Percentiles rank a stretch among this genome's conserved stretches.
Conservation (phyloP, 2,113 vertebrate species). For the Xiphophorus maculatus region DNA sequence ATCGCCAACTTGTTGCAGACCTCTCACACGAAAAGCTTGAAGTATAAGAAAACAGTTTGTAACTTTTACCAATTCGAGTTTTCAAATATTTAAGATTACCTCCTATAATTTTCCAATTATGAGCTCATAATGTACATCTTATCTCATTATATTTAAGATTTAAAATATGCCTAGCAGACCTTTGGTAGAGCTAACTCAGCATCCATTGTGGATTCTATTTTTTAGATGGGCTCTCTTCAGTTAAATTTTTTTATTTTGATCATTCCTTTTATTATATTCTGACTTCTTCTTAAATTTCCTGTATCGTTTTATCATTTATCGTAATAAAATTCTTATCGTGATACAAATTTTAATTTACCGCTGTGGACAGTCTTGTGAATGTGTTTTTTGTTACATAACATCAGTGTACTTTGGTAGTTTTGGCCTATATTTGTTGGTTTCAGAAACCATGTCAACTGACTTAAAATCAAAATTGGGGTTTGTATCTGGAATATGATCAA, state of each 20-base stretch:
- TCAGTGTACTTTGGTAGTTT: not conserved
- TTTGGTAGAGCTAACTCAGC: not conserved
- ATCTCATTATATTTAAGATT: too few species aligned
- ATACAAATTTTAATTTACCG: too few species aligned
- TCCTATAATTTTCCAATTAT: too few species aligned
- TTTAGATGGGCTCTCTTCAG: not conserved
- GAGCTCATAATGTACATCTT: not conserved
- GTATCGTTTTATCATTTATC: too few species aligned
- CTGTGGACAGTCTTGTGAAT: not conserved
- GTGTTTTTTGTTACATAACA: not conserved
- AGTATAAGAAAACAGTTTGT: not conserved
- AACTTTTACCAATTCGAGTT: not conserved
- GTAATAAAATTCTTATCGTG: too few species aligned
- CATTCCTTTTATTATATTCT: too few species aligned
- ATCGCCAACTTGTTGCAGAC: slow-evolving; percentile 4
- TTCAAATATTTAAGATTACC: not conserved
- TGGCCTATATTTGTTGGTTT: not conserved
- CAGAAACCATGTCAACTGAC: too few species aligned
- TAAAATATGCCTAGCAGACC: not conserved
- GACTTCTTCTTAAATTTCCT: too few species aligned
- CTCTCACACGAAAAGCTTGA: not conserved
- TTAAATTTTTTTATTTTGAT: too few species aligned
- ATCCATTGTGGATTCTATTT: not conserved
- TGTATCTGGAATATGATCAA: too few species aligned
- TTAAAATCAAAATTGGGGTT: too few species aligned